Evolutionary conservation across 2,888 invertebrate species (phyloP), one percentile per base, ranked within the genome.

Genomic region (Noctua pronuba): DNA sequence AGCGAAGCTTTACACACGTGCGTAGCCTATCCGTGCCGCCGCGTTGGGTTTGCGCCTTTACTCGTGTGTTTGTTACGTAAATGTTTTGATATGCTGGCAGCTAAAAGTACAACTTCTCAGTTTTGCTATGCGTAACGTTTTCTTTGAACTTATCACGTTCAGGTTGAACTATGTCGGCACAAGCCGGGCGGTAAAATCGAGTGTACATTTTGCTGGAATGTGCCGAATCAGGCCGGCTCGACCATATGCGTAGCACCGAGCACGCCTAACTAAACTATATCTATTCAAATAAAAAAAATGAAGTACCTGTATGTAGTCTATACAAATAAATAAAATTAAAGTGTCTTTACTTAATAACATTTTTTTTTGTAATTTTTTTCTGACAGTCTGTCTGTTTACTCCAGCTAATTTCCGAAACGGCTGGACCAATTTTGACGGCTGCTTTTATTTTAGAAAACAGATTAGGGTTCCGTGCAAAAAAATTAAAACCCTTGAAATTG

Each of bases 91-190:
- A 24, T 18, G 31, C 38, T 38, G 49, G 46, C 60, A 67, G 62
- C 8, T 49, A 58, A 62, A 66, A 67, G n/a, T 62, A 21, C 28
- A 52, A 71, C 55, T 79, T 44, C 28, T 71, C 38, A 28, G 64
- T 80, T 78, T 64, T 78, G 64, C 35, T 74, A 38, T 7, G 16
- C 35, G 5, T 68, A 28, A 66, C 41, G 8, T 65, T 79, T 49
- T 4, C n/a, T 84, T 79, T 65, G 80, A 49, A 58, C 1, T 41
- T 55, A 58, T 31, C 28, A 28, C 28, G 28, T 28, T 58, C n/a
- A 3, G 41, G n/a, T 41, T 1, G 16, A n/a, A 41, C 65, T n/a
- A n/a, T 41, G 65, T n/a, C n/a, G 41, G n/a, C n/a, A 65, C 16
- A 65, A 4, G n/a, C 41, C n/a, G 65, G 11, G n/a, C 65, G n/a